phyloP scores from a whole-genome alignment of 2,797 vertebrate species.

The Rhinoraja longicauda region DNA sequence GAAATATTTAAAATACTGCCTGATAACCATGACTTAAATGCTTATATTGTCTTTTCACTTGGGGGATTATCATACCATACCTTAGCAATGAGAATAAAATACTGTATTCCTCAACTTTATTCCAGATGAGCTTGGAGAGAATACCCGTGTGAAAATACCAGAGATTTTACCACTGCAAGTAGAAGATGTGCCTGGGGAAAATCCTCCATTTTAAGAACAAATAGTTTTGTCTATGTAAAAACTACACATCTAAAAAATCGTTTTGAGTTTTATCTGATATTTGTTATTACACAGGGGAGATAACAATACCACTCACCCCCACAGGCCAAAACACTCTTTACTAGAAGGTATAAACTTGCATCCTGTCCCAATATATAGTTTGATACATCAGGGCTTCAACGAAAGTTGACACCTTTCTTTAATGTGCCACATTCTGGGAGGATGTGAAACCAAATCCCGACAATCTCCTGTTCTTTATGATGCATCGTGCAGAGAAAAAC shows the following conservation, averaged over 20 bases:
- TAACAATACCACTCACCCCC: not conserved
- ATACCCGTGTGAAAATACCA: constrained; percentile 48
- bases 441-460: not conserved
- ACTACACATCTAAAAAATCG: not conserved
- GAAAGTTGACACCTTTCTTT: not conserved
- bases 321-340: not conserved
- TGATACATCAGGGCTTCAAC: not conserved
- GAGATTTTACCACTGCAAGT: constrained; percentile 48
- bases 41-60: not conserved
- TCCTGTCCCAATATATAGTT: not conserved
- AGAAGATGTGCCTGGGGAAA: constrained; percentile 44
- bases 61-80: not conserved
- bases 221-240: not conserved
- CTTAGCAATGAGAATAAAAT: constrained; percentile 28
- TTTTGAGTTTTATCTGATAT: not conserved
- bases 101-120: constrained; percentile 42
- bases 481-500: not conserved
- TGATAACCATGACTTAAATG: not conserved
- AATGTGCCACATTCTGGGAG: not conserved
- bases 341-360: not conserved
- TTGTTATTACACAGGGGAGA: not conserved
- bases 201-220: constrained; percentile 4
- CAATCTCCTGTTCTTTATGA: not conserved
- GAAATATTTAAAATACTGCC: not conserved
- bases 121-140: constrained; percentile 57